Base-by-base conservation (phyloP, 2,113 vertebrate species). In the Passer domesticus region DNA sequence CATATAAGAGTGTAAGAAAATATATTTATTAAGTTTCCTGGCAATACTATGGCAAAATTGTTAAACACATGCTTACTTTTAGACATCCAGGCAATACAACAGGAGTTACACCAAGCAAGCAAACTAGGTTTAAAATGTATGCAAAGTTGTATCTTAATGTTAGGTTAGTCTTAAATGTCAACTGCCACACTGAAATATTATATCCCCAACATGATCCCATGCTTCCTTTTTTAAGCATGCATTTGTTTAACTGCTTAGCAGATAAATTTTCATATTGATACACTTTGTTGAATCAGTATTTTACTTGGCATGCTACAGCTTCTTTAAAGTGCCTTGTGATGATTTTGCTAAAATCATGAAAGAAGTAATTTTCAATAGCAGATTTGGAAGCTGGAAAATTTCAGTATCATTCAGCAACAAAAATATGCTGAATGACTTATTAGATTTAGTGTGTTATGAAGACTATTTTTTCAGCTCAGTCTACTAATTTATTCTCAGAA, bases 1-100 rank as follows among this genome's bases (percentile, higher is more conserved):
- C 84, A 73, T 91, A 0, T 96, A 94, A 92, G 92, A 91, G 68
- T 95, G 95, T 98, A 98, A 97, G 98, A 98, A 98, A 98, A 98
- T 98, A 98, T 98, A 98, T 98, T 98, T 98, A 98, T 98, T 98
- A 96, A 97, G 97, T 96, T 96, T 88, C 97, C 98, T 97, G 94
- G 97, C 97, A 98, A 96, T 98, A 97, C 93, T 97, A 97, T 92
- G 90, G 95, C 92, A 97, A 97, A 98, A 97, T 68, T 94, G 96
- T 98, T 98, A 97, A 98, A 98, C 92, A 98, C 98, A 98, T 98
- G 97, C 97, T 81, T 93, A 96, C 94, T 97, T 98, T 97, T 94
- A 97, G 97, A 98, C 95, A 97, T 50, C 35, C 96, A 97, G 97
- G 97, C 96, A 97, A 95, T 97, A 97, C 94, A 93, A 97, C 93